phyloP scores from a whole-genome alignment of 2,113 vertebrate genomes.

The Neofelis nebulosa region DNA sequence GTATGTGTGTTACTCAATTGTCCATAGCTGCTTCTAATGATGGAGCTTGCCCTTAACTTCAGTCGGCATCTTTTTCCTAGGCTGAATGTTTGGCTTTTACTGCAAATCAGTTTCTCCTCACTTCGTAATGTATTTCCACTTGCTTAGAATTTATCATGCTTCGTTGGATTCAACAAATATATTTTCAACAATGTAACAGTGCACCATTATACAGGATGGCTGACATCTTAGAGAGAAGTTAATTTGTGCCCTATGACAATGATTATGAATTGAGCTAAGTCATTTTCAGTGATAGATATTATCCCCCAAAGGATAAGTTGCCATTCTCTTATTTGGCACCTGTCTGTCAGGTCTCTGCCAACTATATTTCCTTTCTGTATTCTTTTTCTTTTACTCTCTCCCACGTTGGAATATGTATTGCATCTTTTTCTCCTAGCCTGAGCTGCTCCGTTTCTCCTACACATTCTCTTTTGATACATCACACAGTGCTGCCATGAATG shows the following conservation, averaged over 20 bases:
- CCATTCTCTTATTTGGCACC: slow-evolving; percentile 7
- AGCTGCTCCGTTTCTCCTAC: slow-evolving; percentile 38
- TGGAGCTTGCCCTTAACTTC: not conserved
- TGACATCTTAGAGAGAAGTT: slow-evolving; percentile 26
- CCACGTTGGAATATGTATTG: slow-evolving; percentile 32
- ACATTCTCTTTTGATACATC: slow-evolving; percentile 9
- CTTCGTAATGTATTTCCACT: slow-evolving; percentile 38
- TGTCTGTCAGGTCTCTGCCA: not conserved
- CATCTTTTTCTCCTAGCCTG: slow-evolving; percentile 46
- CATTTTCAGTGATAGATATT: not conserved
- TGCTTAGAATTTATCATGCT: slow-evolving; percentile 44
- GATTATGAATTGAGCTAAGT: slow-evolving; percentile 38
- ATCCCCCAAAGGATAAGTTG: not conserved
- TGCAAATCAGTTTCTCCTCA: slow-evolving; percentile 20
- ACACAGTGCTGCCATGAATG: not conserved
- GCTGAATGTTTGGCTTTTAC: slow-evolving; percentile 26
- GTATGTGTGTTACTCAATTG: not conserved
- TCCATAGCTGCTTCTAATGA: not conserved
- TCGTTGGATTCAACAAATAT: slow-evolving; percentile 45
- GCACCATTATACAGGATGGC: not conserved
- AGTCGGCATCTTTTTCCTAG: not conserved
- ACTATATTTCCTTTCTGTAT: slow-evolving; percentile 60
- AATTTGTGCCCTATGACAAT: slow-evolving; percentile 38
- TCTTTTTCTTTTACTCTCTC: slow-evolving; percentile 67
- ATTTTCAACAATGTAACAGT: slow-evolving; percentile 30